These are phyloP conservation scores for Megaptera novaeangliae DNA, from an alignment of 2,113 vertebrate species.

Conservation along the genomic window DNA sequence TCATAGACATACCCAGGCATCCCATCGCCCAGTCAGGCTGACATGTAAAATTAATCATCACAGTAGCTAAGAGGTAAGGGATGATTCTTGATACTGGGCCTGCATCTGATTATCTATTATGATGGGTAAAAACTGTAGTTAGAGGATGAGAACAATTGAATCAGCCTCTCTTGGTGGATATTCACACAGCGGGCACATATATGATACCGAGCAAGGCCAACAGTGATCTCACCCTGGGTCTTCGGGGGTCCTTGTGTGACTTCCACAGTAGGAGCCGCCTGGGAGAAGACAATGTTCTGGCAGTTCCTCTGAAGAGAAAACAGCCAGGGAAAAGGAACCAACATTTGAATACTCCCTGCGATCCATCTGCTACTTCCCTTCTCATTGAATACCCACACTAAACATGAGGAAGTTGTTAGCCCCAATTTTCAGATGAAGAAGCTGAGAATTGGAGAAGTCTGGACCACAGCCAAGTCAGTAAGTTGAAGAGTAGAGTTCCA, in stretches of 20 bases:
- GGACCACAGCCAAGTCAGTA: background rate
- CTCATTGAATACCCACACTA: background rate
- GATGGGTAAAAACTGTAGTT: background rate
- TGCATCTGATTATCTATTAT: background rate
- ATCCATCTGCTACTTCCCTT: background rate
- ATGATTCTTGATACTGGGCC: background rate
- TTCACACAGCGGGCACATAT: background rate
- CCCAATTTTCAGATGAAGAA: background rate
- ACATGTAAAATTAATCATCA: background rate
- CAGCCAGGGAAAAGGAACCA: background rate
- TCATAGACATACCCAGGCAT: background rate
- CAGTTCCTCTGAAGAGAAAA: background rate
- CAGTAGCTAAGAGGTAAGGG: background rate
- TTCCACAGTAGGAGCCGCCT: accelerated
- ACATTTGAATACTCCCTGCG: background rate
- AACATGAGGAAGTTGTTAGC: background rate
- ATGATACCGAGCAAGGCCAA: background rate
- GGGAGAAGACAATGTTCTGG: background rate
- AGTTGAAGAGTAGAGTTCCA: background rate
- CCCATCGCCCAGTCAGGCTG: background rate
- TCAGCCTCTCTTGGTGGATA: background rate
- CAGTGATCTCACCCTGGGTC: accelerated
- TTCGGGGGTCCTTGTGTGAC: background rate
- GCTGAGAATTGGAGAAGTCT: background rate
- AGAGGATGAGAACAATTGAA: background rate